Evolutionary conservation across 2,113 vertebrate genomes (phyloP).

Genomic region (Rallus limicola): DNA sequence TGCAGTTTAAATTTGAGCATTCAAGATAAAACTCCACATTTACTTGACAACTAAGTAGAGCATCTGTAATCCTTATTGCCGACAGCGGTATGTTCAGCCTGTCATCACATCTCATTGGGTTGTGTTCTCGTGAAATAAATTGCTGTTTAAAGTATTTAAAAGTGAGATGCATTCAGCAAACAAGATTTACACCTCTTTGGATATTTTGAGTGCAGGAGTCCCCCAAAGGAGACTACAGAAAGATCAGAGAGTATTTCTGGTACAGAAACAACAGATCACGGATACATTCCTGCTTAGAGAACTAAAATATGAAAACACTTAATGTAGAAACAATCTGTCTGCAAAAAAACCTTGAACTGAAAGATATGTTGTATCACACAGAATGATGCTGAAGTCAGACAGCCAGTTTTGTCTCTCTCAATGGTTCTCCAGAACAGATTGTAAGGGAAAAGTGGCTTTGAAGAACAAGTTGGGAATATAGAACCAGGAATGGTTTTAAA

Average conservation of each 20-base stretch:
- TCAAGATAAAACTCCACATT: not conserved
- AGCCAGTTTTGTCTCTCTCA: not conserved
- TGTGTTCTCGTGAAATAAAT: constrained; percentile 11
- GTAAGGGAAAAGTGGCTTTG: not conserved
- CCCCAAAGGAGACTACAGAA: not conserved
- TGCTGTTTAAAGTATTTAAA: not conserved
- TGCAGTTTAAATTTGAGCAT: not conserved
- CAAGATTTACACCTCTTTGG: not conserved
- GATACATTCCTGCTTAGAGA: not conserved
- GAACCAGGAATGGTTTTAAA: not conserved
- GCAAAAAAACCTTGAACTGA: not conserved
- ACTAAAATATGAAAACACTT: not conserved
- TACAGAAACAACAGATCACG: not conserved
- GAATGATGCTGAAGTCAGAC: not conserved
- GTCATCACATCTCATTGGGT: not conserved
- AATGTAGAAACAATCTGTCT: not conserved
- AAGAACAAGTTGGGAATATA: not conserved
- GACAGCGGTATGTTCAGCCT: not conserved
- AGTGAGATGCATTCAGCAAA: not conserved
- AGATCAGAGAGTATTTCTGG: not conserved
- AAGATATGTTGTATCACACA: not conserved
- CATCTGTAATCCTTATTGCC: not conserved
- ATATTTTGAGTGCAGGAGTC: not conserved
- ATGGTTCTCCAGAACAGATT: not conserved
- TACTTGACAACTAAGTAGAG: not conserved